These are phyloP conservation scores for Drosophila saltans DNA, from an alignment of 1,140 invertebrate species.

Conservation along the genomic window DNA sequence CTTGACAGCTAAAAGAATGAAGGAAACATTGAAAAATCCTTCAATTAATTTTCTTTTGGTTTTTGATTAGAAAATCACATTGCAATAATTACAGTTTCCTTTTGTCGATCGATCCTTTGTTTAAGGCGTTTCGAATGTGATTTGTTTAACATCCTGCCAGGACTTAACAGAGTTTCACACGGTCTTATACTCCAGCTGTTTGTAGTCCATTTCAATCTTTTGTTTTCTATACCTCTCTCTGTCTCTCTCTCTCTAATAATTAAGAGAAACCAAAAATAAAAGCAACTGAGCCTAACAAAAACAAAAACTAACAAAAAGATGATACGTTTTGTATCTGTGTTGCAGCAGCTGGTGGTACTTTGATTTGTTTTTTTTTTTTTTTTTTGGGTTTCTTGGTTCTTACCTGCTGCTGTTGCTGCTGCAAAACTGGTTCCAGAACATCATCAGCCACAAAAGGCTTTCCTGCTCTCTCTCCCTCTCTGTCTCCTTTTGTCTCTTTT, in stretches of 20 bases:
- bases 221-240: neutral
- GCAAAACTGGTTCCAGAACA: slow-evolving; percentile 8
- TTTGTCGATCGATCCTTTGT: neutral
- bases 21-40: too few species aligned
- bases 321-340: slow-evolving; percentile 1
- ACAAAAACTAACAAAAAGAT: slow-evolving; percentile 1
- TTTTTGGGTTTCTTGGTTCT: neutral
- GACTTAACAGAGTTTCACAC: neutral
- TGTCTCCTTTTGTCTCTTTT: neutral
- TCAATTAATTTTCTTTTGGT: too few species aligned
- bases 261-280: neutral
- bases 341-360: slow-evolving; percentile 2
- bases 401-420: slow-evolving; percentile 1
- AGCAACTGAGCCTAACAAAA: neutral
- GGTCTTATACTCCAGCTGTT: neutral
- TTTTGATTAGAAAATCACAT: too few species aligned
- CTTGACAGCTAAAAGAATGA: too few species aligned
- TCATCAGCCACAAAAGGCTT: slow-evolving; percentile 11
- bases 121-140: neutral
- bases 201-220: neutral
- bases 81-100: too few species aligned
- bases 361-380: slow-evolving; percentile 3
- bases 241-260: neutral
- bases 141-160: slow-evolving; percentile 16
- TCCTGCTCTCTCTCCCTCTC: neutral